Percentiles rank a stretch among this genome's conserved stretches.
These are phyloP conservation scores for Pristionchus arcanus DNA, from an alignment of 2,888 invertebrate genomes.

Conservation along the genomic window DNA sequence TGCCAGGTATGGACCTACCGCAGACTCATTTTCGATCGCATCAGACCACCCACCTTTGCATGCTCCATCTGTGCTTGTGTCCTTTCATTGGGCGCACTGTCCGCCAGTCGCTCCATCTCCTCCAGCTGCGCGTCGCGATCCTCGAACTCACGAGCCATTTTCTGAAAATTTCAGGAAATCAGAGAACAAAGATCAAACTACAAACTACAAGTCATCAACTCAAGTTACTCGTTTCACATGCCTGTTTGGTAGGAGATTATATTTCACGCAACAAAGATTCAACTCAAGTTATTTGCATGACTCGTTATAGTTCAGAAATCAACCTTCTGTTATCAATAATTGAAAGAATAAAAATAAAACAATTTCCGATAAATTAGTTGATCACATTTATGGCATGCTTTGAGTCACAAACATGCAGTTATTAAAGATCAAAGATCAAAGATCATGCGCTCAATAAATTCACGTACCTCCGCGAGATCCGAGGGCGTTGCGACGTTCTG, in stretches of 20 bases:
- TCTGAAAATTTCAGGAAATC: constrained; percentile 56
- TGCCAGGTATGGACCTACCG: no score
- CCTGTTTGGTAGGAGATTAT: neutral
- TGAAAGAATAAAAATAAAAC: no score
- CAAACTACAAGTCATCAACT: neutral
- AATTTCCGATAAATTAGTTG: no score
- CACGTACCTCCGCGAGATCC: constrained; percentile 27
- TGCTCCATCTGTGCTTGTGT: constrained; percentile 66
- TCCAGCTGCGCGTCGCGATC: constrained; percentile 65
- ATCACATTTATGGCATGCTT: neutral
- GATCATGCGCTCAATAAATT: neutral
- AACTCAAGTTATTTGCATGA: neutral
- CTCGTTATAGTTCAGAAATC: no score
- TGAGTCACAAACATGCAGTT: no score
- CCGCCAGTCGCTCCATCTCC: constrained; percentile 58
- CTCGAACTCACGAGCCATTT: constrained; percentile 72
- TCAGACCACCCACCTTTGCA: constrained; percentile 64
- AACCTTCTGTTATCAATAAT: no score
- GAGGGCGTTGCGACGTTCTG: constrained; percentile 59
- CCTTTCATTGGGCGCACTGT: constrained; percentile 59
- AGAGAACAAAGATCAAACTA: constrained; percentile 31
- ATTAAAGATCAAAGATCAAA: constrained; percentile 43
- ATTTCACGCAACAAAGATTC: neutral
- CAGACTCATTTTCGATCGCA: no score
- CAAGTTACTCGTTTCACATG: neutral